Percentiles rank a stretch among this genome's conserved stretches.
phyloP scores from a whole-genome alignment of 2,888 invertebrate genomes.

The Aradus depressus region DNA sequence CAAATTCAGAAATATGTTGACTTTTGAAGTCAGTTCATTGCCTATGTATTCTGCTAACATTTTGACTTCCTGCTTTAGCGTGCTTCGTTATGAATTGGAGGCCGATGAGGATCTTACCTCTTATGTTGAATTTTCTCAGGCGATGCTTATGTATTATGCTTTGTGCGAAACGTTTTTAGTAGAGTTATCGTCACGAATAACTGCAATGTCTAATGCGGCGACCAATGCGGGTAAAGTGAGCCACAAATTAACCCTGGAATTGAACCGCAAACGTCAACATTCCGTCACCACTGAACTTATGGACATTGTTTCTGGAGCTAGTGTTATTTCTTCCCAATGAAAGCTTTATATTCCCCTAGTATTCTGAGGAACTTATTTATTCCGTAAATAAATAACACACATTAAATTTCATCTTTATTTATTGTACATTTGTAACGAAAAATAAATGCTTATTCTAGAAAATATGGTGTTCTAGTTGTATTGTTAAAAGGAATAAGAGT shows the following conservation, averaged over 20 bases:
- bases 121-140: constrained; percentile 27
- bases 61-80: background rate
- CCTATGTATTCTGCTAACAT: constrained; percentile 11
- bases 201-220: constrained; percentile 24
- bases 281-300: constrained; percentile 26
- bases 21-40: constrained; percentile 12
- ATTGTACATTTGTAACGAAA: background rate
- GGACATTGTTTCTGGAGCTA: constrained; percentile 26
- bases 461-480: too few relatives aligned
- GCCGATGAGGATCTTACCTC: constrained; percentile 18
- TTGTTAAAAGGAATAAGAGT: too few relatives aligned
- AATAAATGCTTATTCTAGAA: too few relatives aligned
- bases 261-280: constrained; percentile 23
- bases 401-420: background rate
- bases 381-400: too few relatives aligned
- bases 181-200: constrained; percentile 23
- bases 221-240: constrained; percentile 25
- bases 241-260: constrained; percentile 8
- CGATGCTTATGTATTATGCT: constrained; percentile 22
- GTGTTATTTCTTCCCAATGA: constrained; percentile 11
- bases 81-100: constrained; percentile 18
- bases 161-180: constrained; percentile 23
- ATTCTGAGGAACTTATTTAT: too few relatives aligned
- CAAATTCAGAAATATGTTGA: constrained; percentile 14
- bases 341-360: background rate